Base-by-base conservation (phyloP, 2,888 invertebrate species). In the Agriotes lineatus region DNA sequence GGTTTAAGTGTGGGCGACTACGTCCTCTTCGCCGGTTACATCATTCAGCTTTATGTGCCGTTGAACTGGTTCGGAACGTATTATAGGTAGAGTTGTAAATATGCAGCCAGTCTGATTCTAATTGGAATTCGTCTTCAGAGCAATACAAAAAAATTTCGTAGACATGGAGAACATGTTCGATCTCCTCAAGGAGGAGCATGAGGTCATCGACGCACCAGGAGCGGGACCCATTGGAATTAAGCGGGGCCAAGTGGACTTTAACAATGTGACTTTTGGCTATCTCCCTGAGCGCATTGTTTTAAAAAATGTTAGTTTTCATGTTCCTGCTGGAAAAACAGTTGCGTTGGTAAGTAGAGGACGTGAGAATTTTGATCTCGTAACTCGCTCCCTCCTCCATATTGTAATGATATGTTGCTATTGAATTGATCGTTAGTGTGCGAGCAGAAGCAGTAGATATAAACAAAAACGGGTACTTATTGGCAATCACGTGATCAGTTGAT, bases 151-250 rank as follows among this genome's bases (percentile, higher is more conserved):
- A 86, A 96, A 97, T 81, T 99, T 99, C 80, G 92, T 99, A 14
- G 99, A 99, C 81, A 99, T 99, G 99, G 99, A 99, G 85, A 99
- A 99, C 84, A 98, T 99, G 99, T 96, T 99, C 82, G 97, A 98
- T 76, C 85, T 99, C 71, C 87, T 99, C 78, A 89, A 93, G 37
- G 95, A 96, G 79, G 90, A 93, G 45, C 90, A 93, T 60, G 97
- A 99, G 86, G 90, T 98, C 19, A 87, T 90, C 1, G 97, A 99
- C 85, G 90, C 91, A 0, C 90, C 92, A 0, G 92, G 93, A 60
- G 96, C 97, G 6, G 89, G 89, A 0, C 89, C 90, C 0, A 83
- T 98, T 52, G 76, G 87, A 1, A 85, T 94, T 7, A 87, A 89
- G 44, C 89, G 89, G 60, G 95, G 94, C 14, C 87, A 87, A 48